Conservation (phyloP, 2,888 invertebrate species). For the Polietes domitor region DNA sequence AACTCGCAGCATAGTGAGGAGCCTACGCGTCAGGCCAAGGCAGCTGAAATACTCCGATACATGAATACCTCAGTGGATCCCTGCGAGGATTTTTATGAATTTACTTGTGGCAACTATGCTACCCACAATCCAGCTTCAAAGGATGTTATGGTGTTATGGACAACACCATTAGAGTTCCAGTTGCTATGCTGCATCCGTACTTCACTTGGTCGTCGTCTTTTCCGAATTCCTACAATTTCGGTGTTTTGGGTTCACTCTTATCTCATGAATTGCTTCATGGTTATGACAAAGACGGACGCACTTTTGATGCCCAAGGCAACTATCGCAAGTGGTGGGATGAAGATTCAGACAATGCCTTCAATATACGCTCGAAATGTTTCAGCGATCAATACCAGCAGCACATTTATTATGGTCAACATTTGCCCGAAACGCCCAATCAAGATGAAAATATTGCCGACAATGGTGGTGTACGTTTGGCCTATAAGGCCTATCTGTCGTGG, state of each 20-base stretch:
- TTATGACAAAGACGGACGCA: constrained; percentile 69
- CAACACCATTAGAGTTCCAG: constrained; percentile 72
- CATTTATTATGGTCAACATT: background rate
- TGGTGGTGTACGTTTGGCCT: constrained; percentile 62
- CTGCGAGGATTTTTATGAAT: background rate
- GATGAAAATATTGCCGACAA: constrained; percentile 56
- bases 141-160: too few species aligned
- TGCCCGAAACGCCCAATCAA: background rate
- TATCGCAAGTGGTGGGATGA: constrained; percentile 37
- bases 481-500: constrained; percentile 63
- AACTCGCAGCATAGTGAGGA: background rate
- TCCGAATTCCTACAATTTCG: constrained; percentile 72
- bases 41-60: background rate
- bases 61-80: background rate
- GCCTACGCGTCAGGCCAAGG: background rate
- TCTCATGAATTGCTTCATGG: constrained; percentile 73
- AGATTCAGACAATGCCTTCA: background rate
- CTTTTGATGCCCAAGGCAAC: constrained; percentile 64
- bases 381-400: constrained; percentile 33
- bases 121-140: background rate
- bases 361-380: constrained; percentile 5
- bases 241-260: constrained; percentile 71
- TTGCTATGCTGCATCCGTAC: constrained; percentile 72
- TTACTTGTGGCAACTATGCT: background rate
- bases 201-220: constrained; percentile 73